These are phyloP conservation scores for Chrysogorgia sp. DNA, from an alignment of 92 coral and sea anemone species.

Conservation along the genomic window DNA sequence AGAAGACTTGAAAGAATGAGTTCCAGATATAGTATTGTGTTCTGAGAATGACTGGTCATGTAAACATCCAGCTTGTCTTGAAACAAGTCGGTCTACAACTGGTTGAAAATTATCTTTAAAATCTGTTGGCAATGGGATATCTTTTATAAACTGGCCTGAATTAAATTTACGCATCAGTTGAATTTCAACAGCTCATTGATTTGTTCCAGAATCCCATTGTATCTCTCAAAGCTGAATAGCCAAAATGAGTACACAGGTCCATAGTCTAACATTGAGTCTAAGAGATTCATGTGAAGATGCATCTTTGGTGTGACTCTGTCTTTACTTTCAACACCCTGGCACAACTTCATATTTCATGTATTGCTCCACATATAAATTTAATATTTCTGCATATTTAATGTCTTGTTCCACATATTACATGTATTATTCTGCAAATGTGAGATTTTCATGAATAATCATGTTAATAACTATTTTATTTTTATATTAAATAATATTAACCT, in stretches of 20 bases:
- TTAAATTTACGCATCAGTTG: slow-evolving; percentile 20
- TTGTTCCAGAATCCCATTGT: slow-evolving; percentile 11
- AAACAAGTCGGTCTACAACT: slow-evolving; percentile 33
- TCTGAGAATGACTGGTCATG: not conserved
- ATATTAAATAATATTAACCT: no score
- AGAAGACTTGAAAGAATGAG: slow-evolving; percentile 45
- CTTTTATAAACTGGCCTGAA: slow-evolving; percentile 42
- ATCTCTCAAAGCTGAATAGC: slow-evolving; percentile 55
- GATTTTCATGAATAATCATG: no score
- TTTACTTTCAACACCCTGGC: slow-evolving; percentile 40
- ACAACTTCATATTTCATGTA: no score
- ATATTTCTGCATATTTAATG: no score
- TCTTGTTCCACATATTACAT: no score
- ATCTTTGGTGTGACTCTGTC: slow-evolving; percentile 54
- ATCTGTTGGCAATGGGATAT: slow-evolving; percentile 38
- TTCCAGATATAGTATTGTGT: slow-evolving; percentile 33
- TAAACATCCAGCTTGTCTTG: slow-evolving; percentile 52
- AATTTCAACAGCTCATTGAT: slow-evolving; percentile 6
- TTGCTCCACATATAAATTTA: no score
- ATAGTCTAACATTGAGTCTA: slow-evolving; percentile 48
- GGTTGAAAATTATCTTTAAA: slow-evolving; percentile 49
- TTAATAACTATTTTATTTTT: no score
- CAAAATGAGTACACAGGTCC: slow-evolving; percentile 76
- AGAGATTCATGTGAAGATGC: slow-evolving; percentile 56
- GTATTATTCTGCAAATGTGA: no score